Base-by-base conservation (phyloP, 2,797 vertebrate genomes). In the Pristis pectinata region DNA sequence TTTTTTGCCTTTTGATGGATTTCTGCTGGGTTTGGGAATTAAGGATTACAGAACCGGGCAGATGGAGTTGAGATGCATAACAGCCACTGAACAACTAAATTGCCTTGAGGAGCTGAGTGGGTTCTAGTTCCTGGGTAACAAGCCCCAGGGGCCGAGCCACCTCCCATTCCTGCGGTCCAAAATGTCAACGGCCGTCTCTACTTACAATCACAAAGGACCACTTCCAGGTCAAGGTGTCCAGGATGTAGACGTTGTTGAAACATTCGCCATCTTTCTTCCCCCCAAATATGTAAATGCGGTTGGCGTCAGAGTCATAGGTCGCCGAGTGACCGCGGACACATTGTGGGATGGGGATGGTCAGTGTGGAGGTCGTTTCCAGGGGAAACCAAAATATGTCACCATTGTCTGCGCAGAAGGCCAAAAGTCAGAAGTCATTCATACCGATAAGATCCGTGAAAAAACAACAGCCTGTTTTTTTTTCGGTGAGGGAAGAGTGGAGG, bases 171-270 rank as follows among this genome's bases (percentile, higher is more conserved):
- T 41, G 34, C 76, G 44, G 27, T 4, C 15, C 27, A 15, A 34
- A 87, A 24, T 0, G 27, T 34, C 13, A 10, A 85, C 8, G 44
- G 34, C 15, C 34, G 56, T 61, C 59, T 7, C 34, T 94, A 97
- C 98, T 97, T 96, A 99, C 98, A 95, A 96, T 95, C 94, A 99
- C 96, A 15, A 96, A 95, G 93, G 96, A 97, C 98, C 98, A 99
- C 94, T 97, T 98, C 98, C 98, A 99, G 95, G 97, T 98, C 95
- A 97, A 83, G 1, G 98, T 98, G 95, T 98, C 97, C 87, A 99
- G 97, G 95, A 98, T 95, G 96, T 98, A 97, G 82, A 99, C 95
- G 95, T 97, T 96, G 30, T 96, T 97, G 95, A 97, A 97, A 94
- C 96, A 94, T 95, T 96, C 97, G 94, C 96, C 96, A 74, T 98